Conservation (phyloP, 2,888 invertebrate genomes). For the Papilio elwesi region DNA sequence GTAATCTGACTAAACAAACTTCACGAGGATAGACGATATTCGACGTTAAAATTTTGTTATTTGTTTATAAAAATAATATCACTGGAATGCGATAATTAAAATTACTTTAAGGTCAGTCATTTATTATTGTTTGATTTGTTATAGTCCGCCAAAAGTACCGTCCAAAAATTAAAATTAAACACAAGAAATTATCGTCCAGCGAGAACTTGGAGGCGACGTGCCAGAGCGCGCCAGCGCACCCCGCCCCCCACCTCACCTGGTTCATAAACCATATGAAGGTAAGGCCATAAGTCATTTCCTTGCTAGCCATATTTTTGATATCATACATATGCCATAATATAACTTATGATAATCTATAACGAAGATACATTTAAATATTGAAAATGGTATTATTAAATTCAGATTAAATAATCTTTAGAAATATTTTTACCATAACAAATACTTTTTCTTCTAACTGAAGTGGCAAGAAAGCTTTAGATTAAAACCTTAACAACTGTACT, state of each 20-base stretch:
- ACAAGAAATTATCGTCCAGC: constrained; percentile 86
- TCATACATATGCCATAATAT: no score
- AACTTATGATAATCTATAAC: no score
- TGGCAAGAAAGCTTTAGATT: neutral
- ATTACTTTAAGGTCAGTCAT: no score
- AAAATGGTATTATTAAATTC: no score
- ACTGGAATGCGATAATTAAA: no score
- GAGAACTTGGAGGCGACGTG: constrained; percentile 89
- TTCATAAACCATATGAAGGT: constrained; percentile 90
- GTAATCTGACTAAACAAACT: no score
- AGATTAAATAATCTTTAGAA: no score
- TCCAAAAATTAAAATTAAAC: constrained; percentile 89
- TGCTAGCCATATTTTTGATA: no score
- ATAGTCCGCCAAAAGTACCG: constrained; percentile 87
- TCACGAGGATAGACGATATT: no score
- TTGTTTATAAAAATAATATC: no score
- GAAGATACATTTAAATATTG: no score
- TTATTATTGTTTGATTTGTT: neutral
- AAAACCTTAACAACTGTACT: constrained; percentile 1
- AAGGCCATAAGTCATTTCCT: neutral
- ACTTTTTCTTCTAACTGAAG: neutral
- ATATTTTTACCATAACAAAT: neutral
- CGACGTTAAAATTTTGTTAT: no score
- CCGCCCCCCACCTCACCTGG: constrained; percentile 91
- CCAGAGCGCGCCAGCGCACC: constrained; percentile 88